Base-by-base conservation (phyloP, 2,888 invertebrate genomes). In the Nomada ferruginata region DNA sequence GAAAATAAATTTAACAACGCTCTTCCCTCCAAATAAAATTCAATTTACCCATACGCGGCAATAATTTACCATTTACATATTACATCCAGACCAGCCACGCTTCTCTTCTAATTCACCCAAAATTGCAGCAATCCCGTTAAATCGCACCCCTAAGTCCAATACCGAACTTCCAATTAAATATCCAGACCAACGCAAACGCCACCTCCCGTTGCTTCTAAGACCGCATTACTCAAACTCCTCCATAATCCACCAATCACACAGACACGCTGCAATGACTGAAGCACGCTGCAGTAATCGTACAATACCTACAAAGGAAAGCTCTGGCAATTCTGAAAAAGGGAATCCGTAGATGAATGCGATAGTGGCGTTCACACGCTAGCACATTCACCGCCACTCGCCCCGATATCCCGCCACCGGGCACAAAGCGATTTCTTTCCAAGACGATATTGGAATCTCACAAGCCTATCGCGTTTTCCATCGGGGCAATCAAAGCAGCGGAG, bases 391-490 rank as follows among this genome's bases (percentile, higher is more conserved):
- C 63, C 20, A 50, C 15, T 10, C 36, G 20, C 20, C 44, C 20
- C 73, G n/a, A 60, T 61, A 61, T 73, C 59, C 52, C 13, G 18
- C 53, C 20, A 20, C 20, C 36, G 60, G 63, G 29, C 55, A 57
- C 65, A 74, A 78, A 76, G 74, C 61, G 53, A 78, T 83, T 84
- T 84, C 71, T 76, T 76, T 76, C 64, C 66, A 44, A 65, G 63
- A 53, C 66, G 59, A 79, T 80, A 83, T 86, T 84, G 82, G 70
- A 86, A 77, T 68, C 65, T 80, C 55, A 55, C 57, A 44, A 59
- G 55, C 73, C 65, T 76, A 82, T 71, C 63, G 60, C 23, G 36
- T n/a, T 61, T 55, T 29, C 11, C 52, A 75, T 64, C 60, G 50
- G n/a, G 36, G 65, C 61, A 71, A 78, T 74, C 72, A 36, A 60